Evolutionary conservation across 2,797 vertebrate genomes (phyloP).

Genomic region (Ptychobarbus kaznakovi): DNA sequence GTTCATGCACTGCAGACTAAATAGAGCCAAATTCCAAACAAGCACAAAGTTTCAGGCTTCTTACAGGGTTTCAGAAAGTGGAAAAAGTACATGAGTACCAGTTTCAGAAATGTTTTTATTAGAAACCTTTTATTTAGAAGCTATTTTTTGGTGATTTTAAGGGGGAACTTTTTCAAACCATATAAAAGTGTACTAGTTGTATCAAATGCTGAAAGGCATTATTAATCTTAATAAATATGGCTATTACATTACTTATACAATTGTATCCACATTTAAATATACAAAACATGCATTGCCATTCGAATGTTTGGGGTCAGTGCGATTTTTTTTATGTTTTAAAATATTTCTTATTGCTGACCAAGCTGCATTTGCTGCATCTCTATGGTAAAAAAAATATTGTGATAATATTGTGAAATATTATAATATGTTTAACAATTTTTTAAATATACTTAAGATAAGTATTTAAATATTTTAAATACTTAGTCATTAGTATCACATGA

Average conservation of each 20-base stretch:
- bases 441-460: too few relatives aligned
- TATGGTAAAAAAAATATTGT: background rate
- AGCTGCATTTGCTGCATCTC: background rate
- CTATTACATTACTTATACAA: too few relatives aligned
- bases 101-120: background rate
- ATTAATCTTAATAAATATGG: background rate
- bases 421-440: background rate
- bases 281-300: background rate
- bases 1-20: background rate
- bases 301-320: background rate
- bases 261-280: too few relatives aligned
- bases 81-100: background rate
- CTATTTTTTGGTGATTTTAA: background rate
- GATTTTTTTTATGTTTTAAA: background rate
- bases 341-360: background rate
- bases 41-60: conserved; percentile 10
- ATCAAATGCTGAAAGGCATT: background rate
- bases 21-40: background rate
- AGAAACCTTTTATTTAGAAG: background rate
- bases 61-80: conserved; percentile 1
- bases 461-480: too few relatives aligned
- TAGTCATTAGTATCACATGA: too few relatives aligned
- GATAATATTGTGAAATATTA: background rate
- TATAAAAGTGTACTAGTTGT: background rate
- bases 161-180: background rate